Conservation (phyloP, 2,888 invertebrate genomes). For the Tenthredo distinguenda region DNA sequence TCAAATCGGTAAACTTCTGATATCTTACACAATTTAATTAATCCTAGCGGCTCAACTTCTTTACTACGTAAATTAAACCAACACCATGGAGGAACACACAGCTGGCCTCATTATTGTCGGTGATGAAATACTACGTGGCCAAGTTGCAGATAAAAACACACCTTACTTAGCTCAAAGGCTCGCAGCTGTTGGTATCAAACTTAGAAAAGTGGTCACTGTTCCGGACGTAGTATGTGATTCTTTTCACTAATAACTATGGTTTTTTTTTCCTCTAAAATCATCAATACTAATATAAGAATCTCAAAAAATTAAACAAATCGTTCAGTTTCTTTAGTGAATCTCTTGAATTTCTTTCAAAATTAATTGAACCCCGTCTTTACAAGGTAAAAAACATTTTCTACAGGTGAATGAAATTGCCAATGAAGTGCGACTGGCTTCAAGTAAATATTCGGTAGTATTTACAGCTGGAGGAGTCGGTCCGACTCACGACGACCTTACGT, state of each 20-base stretch:
- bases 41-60: not conserved
- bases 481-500: constrained; percentile 86
- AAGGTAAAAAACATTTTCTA: not conserved
- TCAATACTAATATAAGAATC: not conserved
- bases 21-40: not conserved
- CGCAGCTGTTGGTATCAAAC: constrained; percentile 64
- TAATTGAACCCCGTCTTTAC: not conserved
- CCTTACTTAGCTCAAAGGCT: constrained; percentile 71
- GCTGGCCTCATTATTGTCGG: constrained; percentile 81
- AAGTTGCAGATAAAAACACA: constrained; percentile 83
- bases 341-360: not conserved
- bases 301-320: not conserved
- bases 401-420: constrained; percentile 79
- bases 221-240: constrained; percentile 78
- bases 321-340: not conserved
- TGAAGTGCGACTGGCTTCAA: constrained; percentile 79
- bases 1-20: not conserved
- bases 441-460: constrained; percentile 79
- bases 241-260: not conserved
- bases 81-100: constrained; percentile 63
- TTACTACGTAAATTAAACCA: not conserved
- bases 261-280: not conserved
- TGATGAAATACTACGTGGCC: constrained; percentile 85
- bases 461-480: constrained; percentile 86
- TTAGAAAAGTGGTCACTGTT: constrained; percentile 76